These are phyloP conservation scores for Limnephilus marmoratus DNA, from an alignment of 2,888 invertebrate genomes.

Conservation along the genomic window DNA sequence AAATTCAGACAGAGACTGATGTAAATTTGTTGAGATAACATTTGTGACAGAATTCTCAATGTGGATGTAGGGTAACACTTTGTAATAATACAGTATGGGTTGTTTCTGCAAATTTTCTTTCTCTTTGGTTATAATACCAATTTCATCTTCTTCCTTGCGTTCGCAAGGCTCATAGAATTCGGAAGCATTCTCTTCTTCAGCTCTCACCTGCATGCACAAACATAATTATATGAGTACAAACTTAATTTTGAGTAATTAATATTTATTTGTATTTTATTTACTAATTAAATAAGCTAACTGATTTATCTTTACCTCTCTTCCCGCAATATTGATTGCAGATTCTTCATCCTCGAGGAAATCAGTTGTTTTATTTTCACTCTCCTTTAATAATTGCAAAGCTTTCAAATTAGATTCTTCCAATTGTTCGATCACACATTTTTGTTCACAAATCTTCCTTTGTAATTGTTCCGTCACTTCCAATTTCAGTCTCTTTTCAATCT, in stretches of 20 bases:
- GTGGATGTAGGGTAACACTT: not conserved
- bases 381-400: not conserved
- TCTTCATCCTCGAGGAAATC: not conserved
- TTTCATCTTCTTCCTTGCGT: not conserved
- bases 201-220: not conserved
- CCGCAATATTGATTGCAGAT: not conserved
- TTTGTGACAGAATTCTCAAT: not conserved
- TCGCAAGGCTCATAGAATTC: not conserved
- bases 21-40: not conserved
- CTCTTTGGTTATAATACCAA: not conserved
- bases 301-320: not conserved
- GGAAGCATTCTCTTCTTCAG: not conserved
- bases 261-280: not conserved
- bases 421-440: not conserved
- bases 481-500: not conserved
- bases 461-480: not conserved
- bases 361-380: not conserved
- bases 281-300: not conserved
- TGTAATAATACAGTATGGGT: not conserved
- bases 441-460: not conserved
- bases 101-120: not conserved
- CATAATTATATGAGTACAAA: not conserved
- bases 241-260: not conserved
- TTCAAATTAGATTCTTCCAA: conserved; percentile 2
- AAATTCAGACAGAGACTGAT: not conserved